phyloP scores from a whole-genome alignment of 2,797 vertebrate genomes.

The Synanceia verrucosa region DNA sequence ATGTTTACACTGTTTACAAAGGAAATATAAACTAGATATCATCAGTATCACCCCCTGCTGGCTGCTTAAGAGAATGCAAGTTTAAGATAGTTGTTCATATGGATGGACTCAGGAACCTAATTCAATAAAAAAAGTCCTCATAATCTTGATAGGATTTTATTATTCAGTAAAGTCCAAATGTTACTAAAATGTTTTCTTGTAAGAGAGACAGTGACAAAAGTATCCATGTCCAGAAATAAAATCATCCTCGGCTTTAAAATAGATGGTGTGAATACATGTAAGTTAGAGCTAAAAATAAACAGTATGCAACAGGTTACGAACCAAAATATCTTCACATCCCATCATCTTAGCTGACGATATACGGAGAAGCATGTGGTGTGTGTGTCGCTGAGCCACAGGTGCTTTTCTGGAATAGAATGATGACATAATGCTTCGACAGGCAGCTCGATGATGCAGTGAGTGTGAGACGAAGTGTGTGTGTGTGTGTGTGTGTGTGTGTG shows the following conservation, averaged over 20 bases:
- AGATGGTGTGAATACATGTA: background rate
- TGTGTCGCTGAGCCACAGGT: conserved; percentile 33
- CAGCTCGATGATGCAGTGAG: conserved; percentile 13
- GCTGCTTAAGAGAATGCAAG: no score
- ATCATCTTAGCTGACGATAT: background rate
- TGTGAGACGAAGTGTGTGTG: background rate
- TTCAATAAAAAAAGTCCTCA: background rate
- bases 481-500: background rate
- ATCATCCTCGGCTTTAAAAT: background rate
- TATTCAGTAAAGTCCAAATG: background rate
- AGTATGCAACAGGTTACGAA: background rate
- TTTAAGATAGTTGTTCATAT: background rate
- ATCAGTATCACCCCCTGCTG: no score
- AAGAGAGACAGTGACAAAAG: background rate
- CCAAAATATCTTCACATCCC: conserved; percentile 5
- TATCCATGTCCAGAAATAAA: background rate
- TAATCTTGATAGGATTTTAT: background rate
- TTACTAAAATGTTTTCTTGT: background rate
- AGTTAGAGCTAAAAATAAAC: background rate
- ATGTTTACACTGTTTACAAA: no score
- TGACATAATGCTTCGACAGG: conserved; percentile 45
- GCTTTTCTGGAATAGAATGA: conserved; percentile 56
- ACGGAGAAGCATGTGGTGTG: conserved; percentile 1
- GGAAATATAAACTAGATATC: no score
- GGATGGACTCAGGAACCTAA: background rate